A percentile compares a stretch with the other conserved stretches of the same genome.
phyloP scores from a whole-genome alignment of 2,888 invertebrate genomes.

The Nomada fucata region DNA sequence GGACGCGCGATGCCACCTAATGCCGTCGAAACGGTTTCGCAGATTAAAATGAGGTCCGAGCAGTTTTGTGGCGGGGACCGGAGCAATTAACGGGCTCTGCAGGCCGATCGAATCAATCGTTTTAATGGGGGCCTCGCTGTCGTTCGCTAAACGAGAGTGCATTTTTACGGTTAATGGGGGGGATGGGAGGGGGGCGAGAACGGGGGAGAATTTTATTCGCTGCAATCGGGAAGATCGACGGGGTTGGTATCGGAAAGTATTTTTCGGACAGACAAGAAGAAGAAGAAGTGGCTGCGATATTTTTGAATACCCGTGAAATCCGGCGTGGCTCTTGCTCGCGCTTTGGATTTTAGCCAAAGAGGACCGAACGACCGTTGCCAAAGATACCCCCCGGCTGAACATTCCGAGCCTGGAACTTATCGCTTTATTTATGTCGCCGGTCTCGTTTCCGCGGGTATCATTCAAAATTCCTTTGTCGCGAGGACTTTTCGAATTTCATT shows the following conservation, averaged over 20 bases:
- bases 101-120: no score
- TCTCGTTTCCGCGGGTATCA: slow-evolving; percentile 55
- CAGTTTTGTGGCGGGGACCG: not conserved
- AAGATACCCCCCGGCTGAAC: slow-evolving; percentile 46
- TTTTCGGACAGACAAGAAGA: no score
- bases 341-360: slow-evolving; percentile 60
- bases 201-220: not conserved
- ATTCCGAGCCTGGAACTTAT: slow-evolving; percentile 57
- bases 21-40: not conserved
- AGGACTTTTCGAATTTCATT: no score
- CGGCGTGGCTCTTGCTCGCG: slow-evolving; percentile 39
- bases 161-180: no score
- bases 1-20: not conserved
- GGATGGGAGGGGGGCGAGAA: no score
- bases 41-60: not conserved
- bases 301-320: slow-evolving; percentile 37
- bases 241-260: not conserved
- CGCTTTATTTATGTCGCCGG: slow-evolving; percentile 65
- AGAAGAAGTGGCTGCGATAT: slow-evolving; percentile 12
- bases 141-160: no score
- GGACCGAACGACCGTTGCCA: slow-evolving; percentile 48
- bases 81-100: not conserved
- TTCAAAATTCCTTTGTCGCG: slow-evolving; percentile 47
- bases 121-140: no score
- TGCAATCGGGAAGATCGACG: not conserved